A percentile compares a stretch with the other conserved stretches of the same genome.
phyloP scores from a whole-genome alignment of 2,797 vertebrate genomes.

The Alfaro cultratus region DNA sequence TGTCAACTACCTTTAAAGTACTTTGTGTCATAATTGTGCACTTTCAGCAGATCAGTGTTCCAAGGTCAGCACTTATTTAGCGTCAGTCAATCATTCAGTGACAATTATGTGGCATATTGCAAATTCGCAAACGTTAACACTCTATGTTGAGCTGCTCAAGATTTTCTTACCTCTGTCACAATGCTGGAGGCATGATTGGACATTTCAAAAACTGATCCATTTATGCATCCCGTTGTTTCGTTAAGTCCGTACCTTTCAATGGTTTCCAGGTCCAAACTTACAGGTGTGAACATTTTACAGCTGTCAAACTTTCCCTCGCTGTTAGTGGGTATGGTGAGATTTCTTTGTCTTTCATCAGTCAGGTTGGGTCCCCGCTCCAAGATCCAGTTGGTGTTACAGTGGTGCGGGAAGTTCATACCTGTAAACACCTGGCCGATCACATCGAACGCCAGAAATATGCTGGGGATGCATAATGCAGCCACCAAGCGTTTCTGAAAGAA shows the following conservation, averaged over 20 bases:
- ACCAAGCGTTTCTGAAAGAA: slow-evolving; percentile 85
- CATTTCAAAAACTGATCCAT: slow-evolving; percentile 81
- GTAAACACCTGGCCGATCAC: slow-evolving; percentile 87
- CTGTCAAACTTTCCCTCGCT: slow-evolving; percentile 73
- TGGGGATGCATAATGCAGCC: slow-evolving; percentile 74
- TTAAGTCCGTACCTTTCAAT: slow-evolving; percentile 83
- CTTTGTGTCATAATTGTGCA: background rate
- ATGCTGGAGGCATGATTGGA: slow-evolving; percentile 65
- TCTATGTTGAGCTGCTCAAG: background rate
- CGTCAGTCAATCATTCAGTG: slow-evolving; percentile 3
- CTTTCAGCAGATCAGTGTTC: slow-evolving; percentile 1
- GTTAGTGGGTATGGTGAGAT: slow-evolving; percentile 83
- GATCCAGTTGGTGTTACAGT: slow-evolving; percentile 90
- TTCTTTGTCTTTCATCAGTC: slow-evolving; percentile 75
- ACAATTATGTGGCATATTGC: background rate
- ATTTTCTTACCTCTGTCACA: slow-evolving; percentile 70
- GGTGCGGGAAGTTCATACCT: slow-evolving; percentile 73
- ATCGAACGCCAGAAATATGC: slow-evolving; percentile 78
- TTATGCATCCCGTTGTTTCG: slow-evolving; percentile 74
- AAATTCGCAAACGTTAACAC: background rate
- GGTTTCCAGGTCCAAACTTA: slow-evolving; percentile 74
- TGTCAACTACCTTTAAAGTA: too few relatives aligned
- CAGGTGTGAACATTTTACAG: slow-evolving; percentile 87
- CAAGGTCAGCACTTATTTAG: background rate
- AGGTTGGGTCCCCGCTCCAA: slow-evolving; percentile 74